Evolutionary conservation across 2,797 vertebrate species (phyloP).

Genomic region (Potorous gilbertii): DNA sequence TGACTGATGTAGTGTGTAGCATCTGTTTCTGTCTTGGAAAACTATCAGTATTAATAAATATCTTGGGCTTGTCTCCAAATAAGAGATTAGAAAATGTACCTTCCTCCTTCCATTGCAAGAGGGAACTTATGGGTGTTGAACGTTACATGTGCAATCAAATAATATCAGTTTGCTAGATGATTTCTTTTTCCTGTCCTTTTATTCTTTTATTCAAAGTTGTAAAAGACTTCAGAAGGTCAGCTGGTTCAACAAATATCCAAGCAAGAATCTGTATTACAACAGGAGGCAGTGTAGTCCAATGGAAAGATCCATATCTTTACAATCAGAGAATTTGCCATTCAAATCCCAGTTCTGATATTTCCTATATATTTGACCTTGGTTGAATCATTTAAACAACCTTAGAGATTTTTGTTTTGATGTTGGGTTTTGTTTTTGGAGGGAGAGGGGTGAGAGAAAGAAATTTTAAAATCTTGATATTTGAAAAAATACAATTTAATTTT

Average conservation of each 20-base stretch:
- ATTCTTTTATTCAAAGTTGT: background rate
- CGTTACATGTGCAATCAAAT: background rate
- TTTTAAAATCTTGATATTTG: background rate
- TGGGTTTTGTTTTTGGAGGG: background rate
- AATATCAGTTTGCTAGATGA: background rate
- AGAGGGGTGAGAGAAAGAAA: background rate
- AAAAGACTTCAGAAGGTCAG: background rate
- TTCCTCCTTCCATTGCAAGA: background rate
- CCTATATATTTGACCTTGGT: background rate
- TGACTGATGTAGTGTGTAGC: background rate
- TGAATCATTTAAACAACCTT: background rate
- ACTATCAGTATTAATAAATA: background rate
- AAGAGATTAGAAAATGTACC: background rate
- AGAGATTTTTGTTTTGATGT: background rate
- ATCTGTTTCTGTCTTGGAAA: background rate
- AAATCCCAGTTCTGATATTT: background rate
- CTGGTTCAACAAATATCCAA: background rate
- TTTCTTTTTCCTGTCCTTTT: background rate
- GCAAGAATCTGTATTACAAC: background rate
- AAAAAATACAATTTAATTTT: background rate
- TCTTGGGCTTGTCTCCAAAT: background rate
- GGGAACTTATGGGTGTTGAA: background rate
- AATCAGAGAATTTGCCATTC: background rate
- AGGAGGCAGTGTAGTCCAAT: background rate
- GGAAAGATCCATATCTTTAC: background rate